These are phyloP conservation scores for Tribolium castaneum DNA, from an alignment of 1,140 invertebrate genomes.

Conservation along the genomic window DNA sequence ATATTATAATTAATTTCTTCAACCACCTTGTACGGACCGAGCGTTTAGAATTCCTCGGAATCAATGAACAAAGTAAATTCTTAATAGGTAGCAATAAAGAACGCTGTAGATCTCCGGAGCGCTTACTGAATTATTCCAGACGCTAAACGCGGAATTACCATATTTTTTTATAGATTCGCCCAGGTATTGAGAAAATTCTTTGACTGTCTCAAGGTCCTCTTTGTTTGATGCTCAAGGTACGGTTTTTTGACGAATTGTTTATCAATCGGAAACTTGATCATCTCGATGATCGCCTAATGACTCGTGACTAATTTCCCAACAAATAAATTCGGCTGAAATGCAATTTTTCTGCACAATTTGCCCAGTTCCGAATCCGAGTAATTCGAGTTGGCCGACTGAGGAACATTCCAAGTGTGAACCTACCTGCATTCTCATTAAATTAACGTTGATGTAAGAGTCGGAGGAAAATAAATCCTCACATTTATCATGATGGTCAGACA, in stretches of 20 bases:
- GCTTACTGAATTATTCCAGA: slow-evolving; percentile 54
- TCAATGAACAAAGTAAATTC: slow-evolving; percentile 34
- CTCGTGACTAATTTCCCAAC: slow-evolving; percentile 15
- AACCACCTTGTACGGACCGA: not conserved
- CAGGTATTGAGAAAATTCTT: slow-evolving; percentile 56
- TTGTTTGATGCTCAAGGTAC: slow-evolving; percentile 46
- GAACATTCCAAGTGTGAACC: slow-evolving; percentile 7
- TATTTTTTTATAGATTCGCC: slow-evolving; percentile 52
- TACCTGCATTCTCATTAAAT: slow-evolving; percentile 40
- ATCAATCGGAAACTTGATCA: slow-evolving; percentile 35
- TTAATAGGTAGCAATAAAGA: slow-evolving; percentile 26
- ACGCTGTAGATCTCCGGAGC: slow-evolving; percentile 25
- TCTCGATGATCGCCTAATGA: slow-evolving; percentile 35
- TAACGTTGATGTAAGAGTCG: slow-evolving; percentile 21
- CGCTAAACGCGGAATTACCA: slow-evolving; percentile 53
- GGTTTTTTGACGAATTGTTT: slow-evolving; percentile 33
- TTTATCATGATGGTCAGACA: slow-evolving; percentile 38
- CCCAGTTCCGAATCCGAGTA: not conserved
- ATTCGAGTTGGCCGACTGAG: not conserved
- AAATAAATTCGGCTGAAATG: slow-evolving; percentile 31
- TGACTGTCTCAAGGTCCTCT: slow-evolving; percentile 54
- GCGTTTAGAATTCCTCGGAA: slow-evolving; percentile 10
- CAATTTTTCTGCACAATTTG: slow-evolving; percentile 38
- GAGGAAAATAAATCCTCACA: slow-evolving; percentile 36
- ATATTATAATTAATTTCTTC: slow-evolving; percentile 7